Percentiles rank a stretch among this genome's conserved stretches.
phyloP scores from a whole-genome alignment of 2,797 vertebrate species.

The Echeneis naucrates region DNA sequence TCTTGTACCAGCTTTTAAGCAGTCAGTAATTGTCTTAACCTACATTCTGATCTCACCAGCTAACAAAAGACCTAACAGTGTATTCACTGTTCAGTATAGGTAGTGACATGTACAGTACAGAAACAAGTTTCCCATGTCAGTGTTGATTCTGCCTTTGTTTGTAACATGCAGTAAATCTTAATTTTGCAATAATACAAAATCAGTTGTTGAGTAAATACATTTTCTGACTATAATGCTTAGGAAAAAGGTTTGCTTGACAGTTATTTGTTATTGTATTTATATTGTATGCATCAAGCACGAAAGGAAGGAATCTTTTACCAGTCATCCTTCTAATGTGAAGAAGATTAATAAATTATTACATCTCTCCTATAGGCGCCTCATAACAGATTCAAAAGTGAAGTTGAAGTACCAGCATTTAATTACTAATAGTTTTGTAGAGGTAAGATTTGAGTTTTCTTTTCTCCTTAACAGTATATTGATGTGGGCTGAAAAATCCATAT shows the following conservation, averaged over 20 bases:
- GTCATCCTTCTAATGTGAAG: conserved; percentile 26
- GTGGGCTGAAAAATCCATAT: neutral
- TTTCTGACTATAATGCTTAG: neutral
- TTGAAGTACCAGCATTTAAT: conserved; percentile 99
- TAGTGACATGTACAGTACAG: neutral
- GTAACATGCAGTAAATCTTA: neutral
- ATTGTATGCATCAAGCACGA: neutral
- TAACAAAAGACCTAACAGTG: conserved; percentile 25
- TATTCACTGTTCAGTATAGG: conserved; percentile 32
- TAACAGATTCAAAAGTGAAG: conserved; percentile 99
- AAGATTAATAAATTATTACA: conserved; percentile 51
- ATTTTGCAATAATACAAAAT: neutral
- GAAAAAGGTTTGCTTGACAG: neutral
- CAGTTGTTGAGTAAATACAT: neutral
- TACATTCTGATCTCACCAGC: conserved; percentile 70
- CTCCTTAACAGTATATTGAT: neutral
- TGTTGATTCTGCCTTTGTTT: neutral
- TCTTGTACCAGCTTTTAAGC: conserved; percentile 62
- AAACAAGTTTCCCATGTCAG: neutral
- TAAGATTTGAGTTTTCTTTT: conserved; percentile 81
- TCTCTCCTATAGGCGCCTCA: conserved; percentile 91
- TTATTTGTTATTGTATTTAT: neutral
- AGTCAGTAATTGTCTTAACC: conserved; percentile 82
- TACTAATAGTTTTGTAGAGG: conserved; percentile 99
- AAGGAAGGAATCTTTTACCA: neutral